Base-by-base conservation (phyloP, 2,113 vertebrate genomes). In the Scomber japonicus region DNA sequence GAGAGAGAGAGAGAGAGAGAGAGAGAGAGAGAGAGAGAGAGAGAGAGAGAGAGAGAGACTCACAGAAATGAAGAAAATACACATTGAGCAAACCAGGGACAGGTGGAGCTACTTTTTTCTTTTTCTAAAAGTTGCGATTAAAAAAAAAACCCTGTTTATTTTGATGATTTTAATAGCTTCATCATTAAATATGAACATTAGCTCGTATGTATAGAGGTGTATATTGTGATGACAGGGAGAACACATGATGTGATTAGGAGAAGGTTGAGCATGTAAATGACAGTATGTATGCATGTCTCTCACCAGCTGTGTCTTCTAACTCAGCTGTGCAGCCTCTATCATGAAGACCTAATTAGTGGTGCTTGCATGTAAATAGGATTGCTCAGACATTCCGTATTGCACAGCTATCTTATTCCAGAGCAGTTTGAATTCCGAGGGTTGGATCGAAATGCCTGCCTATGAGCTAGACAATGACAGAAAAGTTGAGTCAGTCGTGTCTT, bases 1-100 rank as follows among this genome's bases (percentile, higher is more conserved):
- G n/a, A n/a, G n/a, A n/a, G n/a, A n/a, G n/a, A n/a, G n/a, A n/a
- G n/a, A n/a, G n/a, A n/a, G n/a, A n/a, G n/a, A n/a, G n/a, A n/a
- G n/a, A n/a, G n/a, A n/a, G n/a, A n/a, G n/a, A n/a, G n/a, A n/a
- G n/a, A n/a, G n/a, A n/a, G n/a, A n/a, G n/a, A n/a, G n/a, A n/a
- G n/a, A n/a, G n/a, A n/a, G n/a, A n/a, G n/a, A n/a, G n/a, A n/a
- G n/a, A n/a, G n/a, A 10, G 53, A 54, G 16, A n/a, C 27, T 71
- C 66, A 87, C 71, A 82, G 71, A 71, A 40, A 85, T 68, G 88
- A 75, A 51, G 30, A 44, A 45, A 78, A 87, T 13, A 76, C 16
- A 72, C 68, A 45, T 53, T n/a, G 40, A 45, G 21, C 10, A 73
- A 46, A 68, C 21, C 30, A 19, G 31, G 24, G 75, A 76, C 57